Base-by-base conservation (phyloP, 2,113 vertebrate genomes). In the Anhinga rufa region DNA sequence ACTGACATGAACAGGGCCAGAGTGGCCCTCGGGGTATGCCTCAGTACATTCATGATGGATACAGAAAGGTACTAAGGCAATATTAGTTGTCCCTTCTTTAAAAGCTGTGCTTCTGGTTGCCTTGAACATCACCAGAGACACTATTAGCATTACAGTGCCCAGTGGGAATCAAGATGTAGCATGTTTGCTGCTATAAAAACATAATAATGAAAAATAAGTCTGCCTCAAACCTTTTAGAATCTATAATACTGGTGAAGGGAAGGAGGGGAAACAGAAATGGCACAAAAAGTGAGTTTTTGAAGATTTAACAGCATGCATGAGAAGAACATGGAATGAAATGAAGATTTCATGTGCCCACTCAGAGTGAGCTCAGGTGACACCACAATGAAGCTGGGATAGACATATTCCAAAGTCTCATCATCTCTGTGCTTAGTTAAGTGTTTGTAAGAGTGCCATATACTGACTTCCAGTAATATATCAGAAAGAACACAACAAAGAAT, bases 331-430 rank as follows among this genome's bases (percentile, higher is more conserved):
- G 15, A 74, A 83, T 44, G 6, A 62, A 86, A 81, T 57, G 4
- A 4, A 25, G 6, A 20, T 34, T 58, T 91, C 7, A 52, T 60
- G 6, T 60, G 32, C 6, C 34, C 16, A 15, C 26, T 65, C 44
- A 46, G 3, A 19, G 20, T 18, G 10, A 60, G 16, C 6, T 75
- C 32, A 89, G 55, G n/a, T 84, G 69, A 74, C 22, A 58, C 22
- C 16, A 31, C 0, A 0, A 0, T 34, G 44, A n/a, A 82, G 8
- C 15, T 61, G 32, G 5, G 1, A 1, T 81, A 51, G 51, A 62
- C 46, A 31, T 28, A 40, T 10, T 68, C 38, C 34, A 44, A 82
- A 48, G 17, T 6, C 28, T 92, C 36, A 46, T 44, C 8, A 7
- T 36, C 13, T 36, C 11, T 75, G 34, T 71, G 26, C 14, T 70